Evolutionary conservation across 2,888 invertebrate species (phyloP).

Genomic region (Tubulanus polymorphus): DNA sequence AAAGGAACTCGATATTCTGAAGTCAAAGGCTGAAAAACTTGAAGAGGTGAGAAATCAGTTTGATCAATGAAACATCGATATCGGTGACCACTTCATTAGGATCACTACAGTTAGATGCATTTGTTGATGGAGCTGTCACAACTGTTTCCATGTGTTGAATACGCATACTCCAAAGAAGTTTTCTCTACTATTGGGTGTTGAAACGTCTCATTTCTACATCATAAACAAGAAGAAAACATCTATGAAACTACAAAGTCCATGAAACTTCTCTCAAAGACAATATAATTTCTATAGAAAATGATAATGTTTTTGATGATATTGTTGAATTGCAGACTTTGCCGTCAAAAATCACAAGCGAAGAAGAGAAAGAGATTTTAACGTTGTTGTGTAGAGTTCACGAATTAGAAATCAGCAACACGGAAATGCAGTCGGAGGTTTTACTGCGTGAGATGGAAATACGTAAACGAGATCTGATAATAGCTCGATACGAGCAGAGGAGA

Average conservation of each 20-base stretch:
- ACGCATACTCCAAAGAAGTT: too few species aligned
- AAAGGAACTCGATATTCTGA: conserved; percentile 74
- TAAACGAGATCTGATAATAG: conserved; percentile 75
- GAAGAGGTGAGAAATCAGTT: conserved; percentile 79
- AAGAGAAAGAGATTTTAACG: conserved; percentile 83
- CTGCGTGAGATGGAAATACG: conserved; percentile 82
- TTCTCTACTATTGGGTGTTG: too few species aligned
- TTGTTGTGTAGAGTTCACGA: conserved; percentile 89
- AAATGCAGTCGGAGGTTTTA: conserved; percentile 80
- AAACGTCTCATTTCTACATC: too few species aligned
- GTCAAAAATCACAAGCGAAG: conserved; percentile 76
- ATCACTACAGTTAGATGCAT: too few species aligned
- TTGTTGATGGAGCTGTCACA: too few species aligned
- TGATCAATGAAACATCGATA: background rate
- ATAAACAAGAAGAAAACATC: too few species aligned
- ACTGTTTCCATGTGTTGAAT: too few species aligned
- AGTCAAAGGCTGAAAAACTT: conserved; percentile 71
- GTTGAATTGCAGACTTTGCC: conserved; percentile 77
- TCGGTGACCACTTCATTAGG: conserved; percentile 23
- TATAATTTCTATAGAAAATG: too few species aligned
- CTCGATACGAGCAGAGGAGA: conserved; percentile 78
- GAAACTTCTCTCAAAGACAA: too few species aligned
- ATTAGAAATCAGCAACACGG: conserved; percentile 81
- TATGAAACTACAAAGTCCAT: too few species aligned
- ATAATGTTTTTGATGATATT: too few species aligned